A percentile compares a stretch with the other conserved stretches of the same genome.
Conservation (phyloP, 1,140 invertebrate genomes). For the Ips typographus region DNA sequence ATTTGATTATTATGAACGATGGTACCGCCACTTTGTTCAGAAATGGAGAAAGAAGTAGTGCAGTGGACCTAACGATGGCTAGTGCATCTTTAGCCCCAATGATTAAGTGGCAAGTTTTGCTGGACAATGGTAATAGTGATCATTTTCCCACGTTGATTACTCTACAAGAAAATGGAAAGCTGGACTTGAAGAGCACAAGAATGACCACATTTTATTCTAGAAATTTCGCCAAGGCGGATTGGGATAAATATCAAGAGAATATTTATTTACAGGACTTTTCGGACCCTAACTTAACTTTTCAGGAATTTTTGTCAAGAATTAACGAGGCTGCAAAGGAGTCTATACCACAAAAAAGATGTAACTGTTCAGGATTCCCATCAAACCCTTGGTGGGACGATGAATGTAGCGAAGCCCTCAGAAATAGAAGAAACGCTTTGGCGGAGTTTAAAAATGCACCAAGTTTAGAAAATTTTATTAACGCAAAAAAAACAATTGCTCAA, state of each 20-base stretch:
- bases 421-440: background rate
- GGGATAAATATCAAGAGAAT: background rate
- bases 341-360: background rate
- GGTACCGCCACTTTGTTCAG: no score
- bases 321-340: background rate
- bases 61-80: no score
- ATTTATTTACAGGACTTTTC: background rate
- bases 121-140: no score
- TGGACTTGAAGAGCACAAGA: background rate
- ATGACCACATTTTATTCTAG: background rate
- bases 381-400: background rate
- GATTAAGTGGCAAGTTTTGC: no score
- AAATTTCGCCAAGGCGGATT: background rate
- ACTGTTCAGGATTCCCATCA: no score
- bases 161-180: background rate
- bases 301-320: background rate
- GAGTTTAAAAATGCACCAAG: background rate
- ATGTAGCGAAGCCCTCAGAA: background rate
- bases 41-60: no score
- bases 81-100: no score
- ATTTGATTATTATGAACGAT: background rate
- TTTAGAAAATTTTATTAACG: conserved; percentile 1
- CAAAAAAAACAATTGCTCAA: no score
- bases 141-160: background rate
- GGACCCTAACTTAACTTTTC: background rate